Percentiles rank a stretch among this genome's conserved stretches.
phyloP scores from a whole-genome alignment of 2,888 invertebrate species.

The Drosophila ustulata region DNA sequence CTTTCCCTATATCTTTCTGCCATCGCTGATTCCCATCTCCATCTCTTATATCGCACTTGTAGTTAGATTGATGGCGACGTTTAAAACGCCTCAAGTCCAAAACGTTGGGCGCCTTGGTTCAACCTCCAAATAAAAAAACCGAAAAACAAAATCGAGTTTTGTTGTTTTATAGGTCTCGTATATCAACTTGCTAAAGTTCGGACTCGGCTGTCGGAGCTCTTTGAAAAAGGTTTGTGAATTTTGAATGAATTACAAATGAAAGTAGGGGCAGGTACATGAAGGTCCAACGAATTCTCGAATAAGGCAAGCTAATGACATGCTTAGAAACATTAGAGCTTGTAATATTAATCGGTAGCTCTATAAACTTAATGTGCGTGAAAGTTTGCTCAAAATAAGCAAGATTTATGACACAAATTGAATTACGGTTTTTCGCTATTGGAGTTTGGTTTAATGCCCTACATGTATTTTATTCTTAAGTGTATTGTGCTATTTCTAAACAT shows the following conservation, averaged over 20 bases:
- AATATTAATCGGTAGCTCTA: slow-evolving; percentile 17
- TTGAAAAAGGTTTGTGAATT: slow-evolving; percentile 13
- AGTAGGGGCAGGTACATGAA: slow-evolving; percentile 13
- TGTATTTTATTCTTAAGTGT: background rate
- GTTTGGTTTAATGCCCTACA: background rate
- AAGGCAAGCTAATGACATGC: slow-evolving; percentile 8
- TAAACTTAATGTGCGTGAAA: slow-evolving; percentile 31
- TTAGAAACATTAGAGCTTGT: slow-evolving; percentile 12
- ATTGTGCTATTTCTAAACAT: background rate
- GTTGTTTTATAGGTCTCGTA: slow-evolving; percentile 27
- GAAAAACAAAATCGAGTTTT: slow-evolving; percentile 31
- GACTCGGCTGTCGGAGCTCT: slow-evolving; percentile 12
- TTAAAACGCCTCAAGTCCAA: slow-evolving; percentile 50
- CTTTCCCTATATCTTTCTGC: background rate
- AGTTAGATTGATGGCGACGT: slow-evolving; percentile 56
- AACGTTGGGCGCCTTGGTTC: slow-evolving; percentile 33
- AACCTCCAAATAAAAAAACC: slow-evolving; percentile 5
- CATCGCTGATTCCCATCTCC: background rate
- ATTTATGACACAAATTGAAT: background rate
- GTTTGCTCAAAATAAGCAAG: slow-evolving; percentile 7
- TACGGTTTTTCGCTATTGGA: background rate
- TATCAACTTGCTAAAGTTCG: slow-evolving; percentile 39
- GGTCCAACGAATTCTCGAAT: slow-evolving; percentile 6
- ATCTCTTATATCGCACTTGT: slow-evolving; percentile 8
- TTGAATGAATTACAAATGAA: slow-evolving; percentile 23